Base-by-base conservation (phyloP, 2,888 invertebrate species). In the Cosmopolites sordidus region DNA sequence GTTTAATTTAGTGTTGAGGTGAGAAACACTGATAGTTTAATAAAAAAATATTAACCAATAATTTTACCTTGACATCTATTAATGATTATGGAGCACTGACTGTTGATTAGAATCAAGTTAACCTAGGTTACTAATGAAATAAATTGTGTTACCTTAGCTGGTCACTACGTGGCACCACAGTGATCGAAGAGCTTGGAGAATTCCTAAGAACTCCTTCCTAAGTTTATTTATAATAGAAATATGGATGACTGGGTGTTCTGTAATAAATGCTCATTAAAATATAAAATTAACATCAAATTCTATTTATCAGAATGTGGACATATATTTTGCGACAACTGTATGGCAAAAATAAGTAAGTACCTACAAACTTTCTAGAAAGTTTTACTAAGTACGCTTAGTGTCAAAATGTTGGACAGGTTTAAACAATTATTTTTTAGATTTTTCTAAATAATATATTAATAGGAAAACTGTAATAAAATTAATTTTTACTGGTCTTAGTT, bases 281-380 rank as follows among this genome's bases (percentile, higher is more conserved):
- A 56, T 49, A 53, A 61, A 27, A 22, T 59, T 2, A 58, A 22
- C 22, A 22, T 5, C 4, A 22, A 22, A 22, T 3, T 22, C 53
- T 68, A 61, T 49, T 48, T 73, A 27, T 64, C 67, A 2, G 69
- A 66, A 57, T 73, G 73, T 53, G 69, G 71, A 2, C 72, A 73
- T 58, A 58, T 72, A 46, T 62, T 66, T 51, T 73, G 73, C 51
- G 62, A 67, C 42, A 65, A 60, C 57, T 73, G 73, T 54, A 54
- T 60, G 11, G 53, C 51, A 15, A 58, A 55, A 40, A 59, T 63
- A 14, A 61, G 69, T 69, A 66, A 60, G 66, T 62, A 48, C 6
- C n/a, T n/a, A n/a, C n/a, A n/a, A n/a, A n/a, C n/a, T n/a, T n/a
- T n/a, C n/a, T n/a, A n/a, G n/a, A n/a, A n/a, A n/a, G n/a, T n/a